These are phyloP conservation scores for Perdita meconis DNA, from an alignment of 2,888 invertebrate species.

Conservation along the genomic window DNA sequence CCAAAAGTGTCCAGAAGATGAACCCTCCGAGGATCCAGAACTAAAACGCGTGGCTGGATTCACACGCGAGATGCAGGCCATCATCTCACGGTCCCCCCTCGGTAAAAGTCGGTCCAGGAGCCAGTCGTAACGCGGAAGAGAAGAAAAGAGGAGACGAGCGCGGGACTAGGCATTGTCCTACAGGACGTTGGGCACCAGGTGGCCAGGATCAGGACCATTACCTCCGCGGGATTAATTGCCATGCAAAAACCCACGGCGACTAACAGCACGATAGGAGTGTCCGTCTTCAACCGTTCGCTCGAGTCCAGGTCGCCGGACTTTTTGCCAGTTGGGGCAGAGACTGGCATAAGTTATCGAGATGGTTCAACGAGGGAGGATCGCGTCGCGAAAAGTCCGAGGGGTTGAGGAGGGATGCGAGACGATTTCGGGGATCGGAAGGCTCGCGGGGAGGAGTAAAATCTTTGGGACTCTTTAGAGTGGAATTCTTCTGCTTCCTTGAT, in stretches of 20 bases:
- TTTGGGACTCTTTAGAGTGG: too few species aligned
- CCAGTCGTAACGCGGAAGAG: conserved; percentile 30
- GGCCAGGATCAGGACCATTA: conserved; percentile 79
- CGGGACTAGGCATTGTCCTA: conserved; percentile 77
- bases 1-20: too few species aligned
- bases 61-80: conserved; percentile 72
- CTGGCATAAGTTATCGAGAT: conserved; percentile 71
- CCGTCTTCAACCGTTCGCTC: conserved; percentile 69
- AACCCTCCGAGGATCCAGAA: conserved; percentile 26
- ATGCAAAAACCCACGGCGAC: conserved; percentile 79
- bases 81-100: conserved; percentile 67
- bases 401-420: conserved; percentile 28
- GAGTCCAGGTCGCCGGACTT: conserved; percentile 55
- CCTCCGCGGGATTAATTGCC: conserved; percentile 79
- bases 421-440: background rate
- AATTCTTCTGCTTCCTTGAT: too few species aligned
- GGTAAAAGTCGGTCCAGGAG: conserved; percentile 68
- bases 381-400: conserved; percentile 51
- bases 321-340: conserved; percentile 58
- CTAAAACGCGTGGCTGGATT: conserved; percentile 21
- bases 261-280: conserved; percentile 75
- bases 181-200: conserved; percentile 78
- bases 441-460: too few species aligned
- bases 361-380: conserved; percentile 69
- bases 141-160: conserved; percentile 46